Base-by-base conservation (phyloP, 1,140 invertebrate species). In the Spodoptera frugiperda region DNA sequence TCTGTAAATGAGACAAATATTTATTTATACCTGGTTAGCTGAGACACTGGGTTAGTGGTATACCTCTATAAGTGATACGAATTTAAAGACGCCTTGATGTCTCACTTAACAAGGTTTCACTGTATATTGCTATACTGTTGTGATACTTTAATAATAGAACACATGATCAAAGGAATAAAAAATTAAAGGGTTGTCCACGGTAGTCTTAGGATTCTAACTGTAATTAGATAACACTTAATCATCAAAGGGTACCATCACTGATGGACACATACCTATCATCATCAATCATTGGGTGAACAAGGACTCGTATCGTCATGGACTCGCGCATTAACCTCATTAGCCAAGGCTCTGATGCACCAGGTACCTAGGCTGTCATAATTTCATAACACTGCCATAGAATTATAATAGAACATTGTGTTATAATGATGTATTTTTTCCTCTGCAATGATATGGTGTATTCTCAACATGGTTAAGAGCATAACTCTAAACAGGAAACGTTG, bases 201-300 rank as follows among this genome's bases (percentile, higher is more conserved):
- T 39, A 6, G 9, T 39, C 4, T 39, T 6, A 8, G 33, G 6
- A 39, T 39, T 9, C 15, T 9, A 53, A 10, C 51, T 6, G 51
- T 53, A 53, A 53, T 17, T 53, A 53, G 49, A 9, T 17, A 15
- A 51, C 14, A 15, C 49, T 11, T 25, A 25, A 25, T 25, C 25
- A 25, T 2, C 17, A 10, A 5, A 57, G 25, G 25, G 14, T 30
- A 9, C 25, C 25, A 39, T 39, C 33, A 39, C 5, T 30, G 25
- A 30, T 30, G 25, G 25, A 25, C 30, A n/a, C 54, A 21, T 30
- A 57, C 54, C 21, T 30, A 57, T 57, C 54, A 57, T 30, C 54
- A 57, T 57, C 54, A 57, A 57, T 57, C 54, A 57, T 57, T 14
- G 54, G 11, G 39, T 17, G 30, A 63, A 44, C 59, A 44, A 63